Conservation (phyloP, 2,113 vertebrate species). For the Chitala chitala region DNA sequence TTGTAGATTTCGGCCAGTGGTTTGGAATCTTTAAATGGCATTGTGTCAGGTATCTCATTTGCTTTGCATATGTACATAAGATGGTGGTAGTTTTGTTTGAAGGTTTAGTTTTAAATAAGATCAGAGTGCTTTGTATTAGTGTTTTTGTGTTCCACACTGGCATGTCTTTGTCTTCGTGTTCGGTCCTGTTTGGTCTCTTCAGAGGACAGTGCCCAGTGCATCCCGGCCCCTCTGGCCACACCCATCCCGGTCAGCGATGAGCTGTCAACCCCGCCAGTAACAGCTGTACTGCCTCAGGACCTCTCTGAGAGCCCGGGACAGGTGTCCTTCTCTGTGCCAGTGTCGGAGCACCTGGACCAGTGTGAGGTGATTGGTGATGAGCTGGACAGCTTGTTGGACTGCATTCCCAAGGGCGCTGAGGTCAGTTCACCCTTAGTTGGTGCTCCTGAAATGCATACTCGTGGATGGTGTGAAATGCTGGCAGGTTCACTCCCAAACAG, state of each 20-base stretch:
- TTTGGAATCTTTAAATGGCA: constrained; percentile 84
- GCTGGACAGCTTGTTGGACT: constrained; percentile 83
- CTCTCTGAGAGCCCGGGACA: constrained; percentile 67
- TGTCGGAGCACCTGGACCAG: constrained; percentile 81
- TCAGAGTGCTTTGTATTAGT: too few species aligned
- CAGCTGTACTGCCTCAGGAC: constrained; percentile 49
- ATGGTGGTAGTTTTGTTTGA: too few species aligned
- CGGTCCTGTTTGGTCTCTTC: background rate
- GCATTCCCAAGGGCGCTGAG: constrained; percentile 68
- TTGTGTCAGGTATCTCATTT: constrained; percentile 72
- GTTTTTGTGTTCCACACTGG: background rate
- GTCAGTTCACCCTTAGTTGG: constrained; percentile 69
- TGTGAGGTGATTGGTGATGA: constrained; percentile 84
- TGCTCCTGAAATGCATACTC: background rate
- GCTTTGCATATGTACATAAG: too few species aligned
- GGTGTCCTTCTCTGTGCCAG: constrained; percentile 69
- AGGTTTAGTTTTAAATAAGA: too few species aligned
- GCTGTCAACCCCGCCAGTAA: constrained; percentile 52
- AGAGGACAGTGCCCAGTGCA: constrained; percentile 66
- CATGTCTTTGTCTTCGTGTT: background rate
- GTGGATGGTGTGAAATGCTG: background rate
- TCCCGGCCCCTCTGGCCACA: constrained; percentile 68
- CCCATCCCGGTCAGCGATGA: constrained; percentile 71
- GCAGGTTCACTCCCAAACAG: too few species aligned
- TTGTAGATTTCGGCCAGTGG: constrained; percentile 77